Evolutionary conservation across 2,888 invertebrate genomes (phyloP).

Genomic region (Drosophila nr. medialis): DNA sequence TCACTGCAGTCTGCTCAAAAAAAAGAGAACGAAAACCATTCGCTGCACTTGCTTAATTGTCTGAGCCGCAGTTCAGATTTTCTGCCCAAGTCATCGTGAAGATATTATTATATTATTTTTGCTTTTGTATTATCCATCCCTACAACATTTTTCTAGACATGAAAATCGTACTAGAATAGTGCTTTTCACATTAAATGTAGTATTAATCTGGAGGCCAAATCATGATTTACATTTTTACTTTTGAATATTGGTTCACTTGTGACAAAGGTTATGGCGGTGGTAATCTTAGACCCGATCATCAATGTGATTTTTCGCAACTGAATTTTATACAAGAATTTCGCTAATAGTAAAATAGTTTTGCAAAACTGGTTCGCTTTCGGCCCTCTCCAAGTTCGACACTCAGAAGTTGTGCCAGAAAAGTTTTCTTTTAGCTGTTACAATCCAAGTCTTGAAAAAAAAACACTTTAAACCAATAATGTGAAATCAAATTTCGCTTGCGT

Average conservation of each 20-base stretch:
- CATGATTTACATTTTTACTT: neutral
- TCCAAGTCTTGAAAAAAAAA: neutral
- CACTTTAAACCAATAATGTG: slow-evolving; percentile 22
- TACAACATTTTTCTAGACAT: neutral
- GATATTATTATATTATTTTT: slow-evolving; percentile 9
- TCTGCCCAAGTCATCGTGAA: slow-evolving; percentile 31
- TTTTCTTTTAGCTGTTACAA: neutral
- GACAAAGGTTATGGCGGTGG: neutral
- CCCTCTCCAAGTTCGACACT: neutral
- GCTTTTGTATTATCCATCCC: neutral
- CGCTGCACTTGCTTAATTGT: slow-evolving; percentile 72
- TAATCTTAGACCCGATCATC: too few species aligned
- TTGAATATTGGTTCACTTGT: neutral
- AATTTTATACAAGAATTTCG: neutral
- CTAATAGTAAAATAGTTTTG: neutral
- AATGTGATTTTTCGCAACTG: neutral
- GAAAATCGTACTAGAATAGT: neutral
- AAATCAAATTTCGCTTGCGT: slow-evolving; percentile 16
- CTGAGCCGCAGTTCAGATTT: slow-evolving; percentile 32
- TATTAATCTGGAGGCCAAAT: neutral
- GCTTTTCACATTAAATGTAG: neutral
- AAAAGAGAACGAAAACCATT: slow-evolving; percentile 27
- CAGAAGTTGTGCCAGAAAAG: neutral
- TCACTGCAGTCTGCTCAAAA: slow-evolving; percentile 21
- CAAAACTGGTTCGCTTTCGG: neutral